Evolutionary conservation across 2,888 invertebrate genomes (phyloP), one percentile per base, ranked within the genome.

Genomic region (Leucophenga maculata): DNA sequence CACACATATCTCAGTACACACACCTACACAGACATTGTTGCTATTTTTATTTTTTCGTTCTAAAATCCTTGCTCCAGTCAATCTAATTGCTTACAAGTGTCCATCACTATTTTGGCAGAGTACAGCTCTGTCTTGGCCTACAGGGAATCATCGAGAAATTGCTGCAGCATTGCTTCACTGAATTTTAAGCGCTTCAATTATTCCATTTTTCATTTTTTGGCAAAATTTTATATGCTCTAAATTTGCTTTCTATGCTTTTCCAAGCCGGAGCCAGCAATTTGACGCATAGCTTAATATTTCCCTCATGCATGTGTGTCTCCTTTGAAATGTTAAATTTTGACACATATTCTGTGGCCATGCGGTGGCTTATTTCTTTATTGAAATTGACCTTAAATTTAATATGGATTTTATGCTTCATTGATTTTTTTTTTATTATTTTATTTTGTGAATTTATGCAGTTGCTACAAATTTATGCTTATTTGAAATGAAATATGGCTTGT

Each of bases 81-180:
- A 64, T 22, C 62, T 64, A 64, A 64, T 64, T 64, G 62, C 62
- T 64, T 64, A 48, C 62, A 64, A 46, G 62, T 64, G 62, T 64
- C 62, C 62, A 64, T 64, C 62, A 64, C 46, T 64, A 64, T 46
- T 46, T 64, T 20, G 14, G 46, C 62, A n/a, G n/a, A n/a, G n/a
- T n/a, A 20, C 46, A 22, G 14, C 46, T 20, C n/a, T 64, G n/a
- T 13, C 18, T 46, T 48, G 62, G 44, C 62, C 62, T 64, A 22
- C 22, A 48, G 62, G 62, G 62, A 64, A 18, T 50, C 50, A 50
- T 8, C 6, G 6, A 18, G 22, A 14, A 44, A 48, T 18, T 46
- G 20, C 22, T 64, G 62, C 39, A 39, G 39, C 8, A 64, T 48
- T 64, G 62, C 62, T 46, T 64, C 62, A 64, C 46, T 64, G 62